Evolutionary conservation across 2,113 vertebrate species (phyloP).

Genomic region (Cinclus cinclus): DNA sequence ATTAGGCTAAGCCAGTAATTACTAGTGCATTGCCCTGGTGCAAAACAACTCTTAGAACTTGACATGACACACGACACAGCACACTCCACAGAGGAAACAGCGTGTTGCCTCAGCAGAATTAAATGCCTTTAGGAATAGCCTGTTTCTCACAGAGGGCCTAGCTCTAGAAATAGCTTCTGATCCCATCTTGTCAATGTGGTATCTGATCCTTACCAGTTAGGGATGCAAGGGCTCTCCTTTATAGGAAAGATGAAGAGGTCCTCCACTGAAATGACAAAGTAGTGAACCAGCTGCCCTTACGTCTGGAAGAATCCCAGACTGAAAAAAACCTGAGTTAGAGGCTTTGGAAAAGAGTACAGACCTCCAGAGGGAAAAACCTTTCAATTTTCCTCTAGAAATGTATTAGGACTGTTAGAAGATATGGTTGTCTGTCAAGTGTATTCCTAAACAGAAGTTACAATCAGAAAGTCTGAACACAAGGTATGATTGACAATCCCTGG

Average conservation of each 20-base stretch:
- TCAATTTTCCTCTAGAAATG: background rate
- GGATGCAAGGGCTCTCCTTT: background rate
- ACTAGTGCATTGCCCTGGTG: background rate
- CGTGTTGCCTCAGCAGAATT: background rate
- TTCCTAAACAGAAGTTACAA: background rate
- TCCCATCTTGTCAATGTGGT: no score
- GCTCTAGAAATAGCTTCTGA: background rate
- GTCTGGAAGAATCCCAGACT: background rate
- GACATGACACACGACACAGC: background rate
- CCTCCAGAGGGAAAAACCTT: background rate
- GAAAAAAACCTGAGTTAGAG: background rate
- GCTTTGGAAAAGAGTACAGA: background rate
- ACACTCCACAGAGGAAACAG: background rate
- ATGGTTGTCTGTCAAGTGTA: background rate
- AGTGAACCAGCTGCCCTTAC: background rate
- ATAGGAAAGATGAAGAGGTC: background rate
- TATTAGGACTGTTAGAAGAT: background rate
- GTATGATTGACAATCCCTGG: background rate
- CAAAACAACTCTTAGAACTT: background rate
- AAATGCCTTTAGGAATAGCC: background rate
- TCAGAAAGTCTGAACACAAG: background rate
- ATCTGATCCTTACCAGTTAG: background rate
- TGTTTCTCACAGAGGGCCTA: background rate
- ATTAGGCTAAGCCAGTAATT: background rate
- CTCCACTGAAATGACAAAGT: background rate